Percentiles rank a stretch among this genome's conserved stretches.
Evolutionary conservation across 2,797 vertebrate species (phyloP).

Genomic region (Aldrovandia affinis): DNA sequence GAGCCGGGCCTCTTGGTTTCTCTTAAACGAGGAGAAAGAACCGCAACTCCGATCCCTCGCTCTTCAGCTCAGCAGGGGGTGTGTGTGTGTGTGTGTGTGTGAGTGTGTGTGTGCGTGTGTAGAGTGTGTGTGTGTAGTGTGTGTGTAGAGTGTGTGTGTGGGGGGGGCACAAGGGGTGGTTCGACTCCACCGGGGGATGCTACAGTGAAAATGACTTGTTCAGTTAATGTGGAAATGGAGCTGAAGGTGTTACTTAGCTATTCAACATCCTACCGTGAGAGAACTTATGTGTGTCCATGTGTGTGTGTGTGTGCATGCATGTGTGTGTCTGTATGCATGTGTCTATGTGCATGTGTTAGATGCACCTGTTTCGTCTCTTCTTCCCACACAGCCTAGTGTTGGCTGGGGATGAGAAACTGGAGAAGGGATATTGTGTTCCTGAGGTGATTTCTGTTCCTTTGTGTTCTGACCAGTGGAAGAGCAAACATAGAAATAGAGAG

Average conservation of each 20-base stretch:
- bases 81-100: constrained; percentile 9
- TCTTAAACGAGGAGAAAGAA: neutral
- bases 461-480: neutral
- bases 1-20: neutral
- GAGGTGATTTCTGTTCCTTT: neutral
- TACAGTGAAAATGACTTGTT: too few relatives aligned
- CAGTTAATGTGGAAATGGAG: too few relatives aligned
- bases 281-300: neutral
- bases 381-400: neutral
- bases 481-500: constrained; percentile 38
- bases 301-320: neutral
- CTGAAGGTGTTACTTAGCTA: too few relatives aligned
- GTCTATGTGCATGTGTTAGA: neutral
- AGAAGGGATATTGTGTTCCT: neutral
- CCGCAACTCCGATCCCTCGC: constrained; percentile 19
- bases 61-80: constrained; percentile 28
- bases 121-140: neutral
- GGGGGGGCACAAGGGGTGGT: neutral
- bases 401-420: neutral
- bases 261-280: too few relatives aligned
- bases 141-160: neutral
- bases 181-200: too few relatives aligned
- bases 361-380: neutral
- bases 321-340: neutral
- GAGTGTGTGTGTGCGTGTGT: neutral